A percentile compares a stretch with the other conserved stretches of the same genome.
Conservation (phyloP, 2,888 invertebrate species). For the Rapana venosa region DNA sequence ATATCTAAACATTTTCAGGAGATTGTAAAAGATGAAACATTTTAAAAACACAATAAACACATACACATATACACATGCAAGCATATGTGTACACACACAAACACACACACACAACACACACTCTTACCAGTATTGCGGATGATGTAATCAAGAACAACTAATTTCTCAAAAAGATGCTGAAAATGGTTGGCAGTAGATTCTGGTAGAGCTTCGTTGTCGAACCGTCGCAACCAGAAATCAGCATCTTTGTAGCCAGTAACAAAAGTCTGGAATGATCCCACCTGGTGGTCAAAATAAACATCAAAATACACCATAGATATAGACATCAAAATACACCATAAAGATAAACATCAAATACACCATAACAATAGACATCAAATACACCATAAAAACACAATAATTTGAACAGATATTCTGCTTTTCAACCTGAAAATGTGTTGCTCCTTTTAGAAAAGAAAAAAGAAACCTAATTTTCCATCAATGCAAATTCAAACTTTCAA, state of each 20-base stretch:
- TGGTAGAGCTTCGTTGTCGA: slow-evolving; percentile 92
- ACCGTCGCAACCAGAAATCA: slow-evolving; percentile 95
- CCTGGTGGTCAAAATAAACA: slow-evolving; percentile 80
- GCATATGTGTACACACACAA: background rate
- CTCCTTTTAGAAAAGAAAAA: no score
- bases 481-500: no score
- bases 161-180: slow-evolving; percentile 95
- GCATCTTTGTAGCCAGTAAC: slow-evolving; percentile 98
- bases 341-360: no score
- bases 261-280: slow-evolving; percentile 98
- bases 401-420: no score
- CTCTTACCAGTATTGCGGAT: slow-evolving; percentile 91
- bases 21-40: no score
- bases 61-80: background rate
- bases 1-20: no score
- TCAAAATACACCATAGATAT: background rate
- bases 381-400: no score
- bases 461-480: no score
- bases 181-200: slow-evolving; percentile 88
- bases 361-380: no score
- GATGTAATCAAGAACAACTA: slow-evolving; percentile 98
- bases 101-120: background rate
- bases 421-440: no score
- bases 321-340: no score
- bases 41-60: background rate